phyloP scores from a whole-genome alignment of 1,140 invertebrate genomes.

The Apolygus lucorum region DNA sequence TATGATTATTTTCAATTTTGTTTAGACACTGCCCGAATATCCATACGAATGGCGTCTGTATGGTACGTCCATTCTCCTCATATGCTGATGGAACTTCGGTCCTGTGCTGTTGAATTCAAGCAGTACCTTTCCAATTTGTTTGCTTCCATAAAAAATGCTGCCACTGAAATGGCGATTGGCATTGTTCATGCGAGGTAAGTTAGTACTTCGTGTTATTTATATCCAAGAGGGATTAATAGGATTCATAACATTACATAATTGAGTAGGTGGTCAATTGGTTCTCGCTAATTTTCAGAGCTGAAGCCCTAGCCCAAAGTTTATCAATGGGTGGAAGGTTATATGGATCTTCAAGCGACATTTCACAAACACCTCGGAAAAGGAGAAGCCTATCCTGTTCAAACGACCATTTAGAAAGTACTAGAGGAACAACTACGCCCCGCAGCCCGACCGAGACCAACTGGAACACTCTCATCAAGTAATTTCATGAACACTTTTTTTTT shows the following conservation, averaged over 20 bases:
- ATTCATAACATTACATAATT: too few species aligned
- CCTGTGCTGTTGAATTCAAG: slow-evolving; percentile 67
- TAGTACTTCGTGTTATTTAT: neutral
- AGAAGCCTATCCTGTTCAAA: slow-evolving; percentile 39
- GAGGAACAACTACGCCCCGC: slow-evolving; percentile 40
- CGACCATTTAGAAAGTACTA: slow-evolving; percentile 37
- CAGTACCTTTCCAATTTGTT: slow-evolving; percentile 64
- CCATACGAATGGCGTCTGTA: slow-evolving; percentile 77
- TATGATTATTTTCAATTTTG: neutral
- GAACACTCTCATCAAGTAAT: slow-evolving; percentile 33
- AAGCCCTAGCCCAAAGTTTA: slow-evolving; percentile 44
- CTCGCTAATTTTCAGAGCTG: slow-evolving; percentile 36
- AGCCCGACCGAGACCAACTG: slow-evolving; percentile 38
- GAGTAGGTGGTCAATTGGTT: neutral
- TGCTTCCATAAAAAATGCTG: slow-evolving; percentile 74
- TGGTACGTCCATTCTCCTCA: slow-evolving; percentile 86
- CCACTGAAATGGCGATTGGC: slow-evolving; percentile 86
- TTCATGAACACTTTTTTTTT: too few species aligned
- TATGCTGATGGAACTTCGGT: slow-evolving; percentile 74
- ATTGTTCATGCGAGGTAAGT: slow-evolving; percentile 62
- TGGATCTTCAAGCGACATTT: slow-evolving; percentile 39
- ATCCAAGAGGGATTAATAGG: neutral
- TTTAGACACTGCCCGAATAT: slow-evolving; percentile 43
- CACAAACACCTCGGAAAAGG: slow-evolving; percentile 33
- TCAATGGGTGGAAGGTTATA: slow-evolving; percentile 48